phyloP scores from a whole-genome alignment of 2,797 vertebrate species.

The Sandelia bainsii region DNA sequence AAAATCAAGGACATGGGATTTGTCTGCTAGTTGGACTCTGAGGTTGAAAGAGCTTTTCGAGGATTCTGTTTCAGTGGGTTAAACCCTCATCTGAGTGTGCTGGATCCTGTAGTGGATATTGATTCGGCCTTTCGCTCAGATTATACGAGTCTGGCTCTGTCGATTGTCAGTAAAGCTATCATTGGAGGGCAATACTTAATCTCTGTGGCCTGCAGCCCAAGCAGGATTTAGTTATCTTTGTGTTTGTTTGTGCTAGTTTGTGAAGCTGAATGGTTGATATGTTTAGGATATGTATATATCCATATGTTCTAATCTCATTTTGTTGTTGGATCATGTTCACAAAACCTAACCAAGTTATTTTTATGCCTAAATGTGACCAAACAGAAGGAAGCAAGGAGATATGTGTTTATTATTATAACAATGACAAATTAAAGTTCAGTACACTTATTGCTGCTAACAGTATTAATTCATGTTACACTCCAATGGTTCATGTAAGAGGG shows the following conservation, averaged over 20 bases:
- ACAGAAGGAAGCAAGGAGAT: no score
- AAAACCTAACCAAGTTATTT: neutral
- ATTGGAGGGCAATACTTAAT: conserved; percentile 58
- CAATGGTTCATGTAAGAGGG: neutral
- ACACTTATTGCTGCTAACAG: neutral
- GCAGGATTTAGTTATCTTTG: conserved; percentile 50
- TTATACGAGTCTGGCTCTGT: conserved; percentile 66
- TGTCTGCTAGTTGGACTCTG: conserved; percentile 47
- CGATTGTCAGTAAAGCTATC: conserved; percentile 62
- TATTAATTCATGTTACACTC: neutral
- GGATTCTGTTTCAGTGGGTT: conserved; percentile 51
- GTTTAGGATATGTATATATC: conserved; percentile 16
- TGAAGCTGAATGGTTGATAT: conserved; percentile 19
- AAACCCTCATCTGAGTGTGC: conserved; percentile 56
- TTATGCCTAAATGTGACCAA: no score
- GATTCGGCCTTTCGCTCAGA: conserved; percentile 69
- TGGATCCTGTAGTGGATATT: conserved; percentile 64
- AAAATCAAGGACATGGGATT: conserved; percentile 52
- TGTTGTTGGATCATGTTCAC: neutral
- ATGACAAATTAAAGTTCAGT: neutral
- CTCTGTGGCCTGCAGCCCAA: conserved; percentile 48
- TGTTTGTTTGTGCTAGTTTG: conserved; percentile 24
- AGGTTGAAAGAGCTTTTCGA: conserved; percentile 47
- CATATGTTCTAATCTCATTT: conserved; percentile 3
- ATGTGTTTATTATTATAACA: neutral